Base-by-base conservation (phyloP, 2,113 vertebrate species). In the Platanista minor region DNA sequence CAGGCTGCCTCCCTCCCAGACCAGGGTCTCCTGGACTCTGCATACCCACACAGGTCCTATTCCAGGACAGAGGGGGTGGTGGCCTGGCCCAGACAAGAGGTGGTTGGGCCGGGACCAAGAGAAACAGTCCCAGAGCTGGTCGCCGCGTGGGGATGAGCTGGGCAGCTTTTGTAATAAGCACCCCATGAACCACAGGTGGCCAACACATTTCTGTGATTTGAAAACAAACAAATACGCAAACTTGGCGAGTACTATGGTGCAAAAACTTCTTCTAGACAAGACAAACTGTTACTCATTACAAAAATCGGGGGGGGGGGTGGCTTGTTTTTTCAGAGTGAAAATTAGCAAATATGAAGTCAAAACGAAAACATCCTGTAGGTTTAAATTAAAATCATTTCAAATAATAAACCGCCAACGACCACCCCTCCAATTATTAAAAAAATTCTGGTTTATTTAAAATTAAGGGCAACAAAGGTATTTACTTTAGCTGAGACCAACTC, bases 311-410 rank as follows among this genome's bases (percentile, higher is more conserved):
- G 71, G 94, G 71, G 90, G 52, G 15, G 69, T 95, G 41, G 27
- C 52, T 96, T 95, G 41, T 87, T 75, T 83, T 82, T 66, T 77
- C 31, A 54, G 88, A 94, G 92, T 67, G 97, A 97, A 96, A 97
- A 97, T 81, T 78, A 82, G 31, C 54, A 96, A 97, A 94, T 96
- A 98, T 3, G 71, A 98, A 98, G 97, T 96, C 93, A 66, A 95
- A 90, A 84, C 75, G 96, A 97, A 96, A 95, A 93, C 41, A 81
- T 64, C 54, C 95, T 69, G 71, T 92, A 91, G 92, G 80, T 95
- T 98, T 94, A 97, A 98, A 98, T 98, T 95, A 84, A 98, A 98
- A 97, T 78, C 90, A 98, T 75, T 97, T 93, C 95, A 87, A 97
- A 89, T 94, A 90, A 71, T 95, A 97, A 90, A 88, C 82, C 87